These are phyloP conservation scores for Drosophila greeni DNA, from an alignment of 2,888 invertebrate genomes.

Conservation along the genomic window DNA sequence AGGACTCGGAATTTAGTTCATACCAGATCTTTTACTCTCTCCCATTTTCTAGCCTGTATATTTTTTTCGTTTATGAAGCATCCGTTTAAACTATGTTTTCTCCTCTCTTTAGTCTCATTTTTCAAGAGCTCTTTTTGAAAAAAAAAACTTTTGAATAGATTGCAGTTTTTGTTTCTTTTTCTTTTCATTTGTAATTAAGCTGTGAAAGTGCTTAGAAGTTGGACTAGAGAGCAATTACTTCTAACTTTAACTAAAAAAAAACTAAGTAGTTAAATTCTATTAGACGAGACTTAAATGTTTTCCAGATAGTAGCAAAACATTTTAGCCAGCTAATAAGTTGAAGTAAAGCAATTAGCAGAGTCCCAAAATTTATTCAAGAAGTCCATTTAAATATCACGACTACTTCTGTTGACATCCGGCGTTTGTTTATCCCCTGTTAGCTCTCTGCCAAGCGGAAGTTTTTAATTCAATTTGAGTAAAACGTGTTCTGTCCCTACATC, in stretches of 20 bases:
- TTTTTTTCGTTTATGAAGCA: slow-evolving; percentile 12
- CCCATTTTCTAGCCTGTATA: background rate
- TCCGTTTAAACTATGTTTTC: slow-evolving; percentile 8
- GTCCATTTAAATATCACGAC: background rate
- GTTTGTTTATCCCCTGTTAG: slow-evolving; percentile 14
- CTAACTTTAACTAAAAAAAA: background rate
- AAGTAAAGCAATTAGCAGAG: slow-evolving; percentile 26
- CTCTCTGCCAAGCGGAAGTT: slow-evolving; percentile 42
- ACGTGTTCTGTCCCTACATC: slow-evolving; percentile 30
- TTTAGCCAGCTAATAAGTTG: background rate
- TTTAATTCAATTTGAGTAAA: slow-evolving; percentile 48
- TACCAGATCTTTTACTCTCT: background rate
- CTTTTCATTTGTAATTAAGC: slow-evolving; percentile 7
- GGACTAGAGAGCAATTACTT: background rate
- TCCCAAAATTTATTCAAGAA: background rate
- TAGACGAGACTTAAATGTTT: background rate
- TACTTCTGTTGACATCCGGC: slow-evolving; percentile 20
- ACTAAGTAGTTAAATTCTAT: background rate
- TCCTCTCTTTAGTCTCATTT: slow-evolving; percentile 4
- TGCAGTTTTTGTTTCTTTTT: background rate
- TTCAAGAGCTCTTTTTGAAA: background rate
- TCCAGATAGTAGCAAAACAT: background rate
- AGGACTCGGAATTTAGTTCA: slow-evolving; percentile 1
- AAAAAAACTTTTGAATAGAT: slow-evolving; percentile 5
- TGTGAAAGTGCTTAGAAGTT: background rate